Base-by-base conservation (phyloP, 2,113 vertebrate species). In the Noturus placidus region DNA sequence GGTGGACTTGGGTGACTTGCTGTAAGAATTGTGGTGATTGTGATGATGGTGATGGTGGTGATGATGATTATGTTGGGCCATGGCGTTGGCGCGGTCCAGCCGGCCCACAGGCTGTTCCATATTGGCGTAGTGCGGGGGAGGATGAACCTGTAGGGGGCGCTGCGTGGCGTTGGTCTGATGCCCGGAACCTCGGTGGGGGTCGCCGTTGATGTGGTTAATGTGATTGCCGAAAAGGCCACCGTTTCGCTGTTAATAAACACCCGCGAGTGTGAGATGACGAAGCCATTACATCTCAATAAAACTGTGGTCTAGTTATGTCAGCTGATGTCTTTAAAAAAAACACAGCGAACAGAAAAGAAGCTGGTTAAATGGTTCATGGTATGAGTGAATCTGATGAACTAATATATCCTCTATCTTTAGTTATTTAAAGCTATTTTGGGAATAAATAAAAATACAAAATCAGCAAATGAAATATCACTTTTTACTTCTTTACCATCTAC, bases 151-250 rank as follows among this genome's bases (percentile, higher is more conserved):
- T 88, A 99, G 96, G 87, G 98, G 98, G 81, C 98, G 96, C 93
- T 99, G 97, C 5, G 97, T 99, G 88, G 97, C 97, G 92, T 99
- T 98, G 93, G 97, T 99, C 91, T 99, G 98, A 82, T 97, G 97
- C 91, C 96, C 95, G 33, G 96, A 96, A 89, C 97, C 95, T 89
- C 95, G 95, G 90, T 96, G 96, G 89, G 99, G 96, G 91, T 98
- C 97, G 90, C 96, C 97, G 91, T 96, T 97, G 95, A 98, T 96
- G 88, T 97, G 96, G 93, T 96, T 97, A 93, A 99, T 92, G 89
- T 99, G 97, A 94, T 99, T 99, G 92, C 97, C 97, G 92, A 99
- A 99, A 86, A 99, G 96, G 88, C 97, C 97, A 80, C 97, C 98
- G 79, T 99, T 99, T 92, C 97, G 97, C 98, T 99, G 97, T 90